Percentiles rank a stretch among this genome's conserved stretches.
Evolutionary conservation across 2,888 invertebrate genomes (phyloP).

Genomic region (Apoderus coryli): DNA sequence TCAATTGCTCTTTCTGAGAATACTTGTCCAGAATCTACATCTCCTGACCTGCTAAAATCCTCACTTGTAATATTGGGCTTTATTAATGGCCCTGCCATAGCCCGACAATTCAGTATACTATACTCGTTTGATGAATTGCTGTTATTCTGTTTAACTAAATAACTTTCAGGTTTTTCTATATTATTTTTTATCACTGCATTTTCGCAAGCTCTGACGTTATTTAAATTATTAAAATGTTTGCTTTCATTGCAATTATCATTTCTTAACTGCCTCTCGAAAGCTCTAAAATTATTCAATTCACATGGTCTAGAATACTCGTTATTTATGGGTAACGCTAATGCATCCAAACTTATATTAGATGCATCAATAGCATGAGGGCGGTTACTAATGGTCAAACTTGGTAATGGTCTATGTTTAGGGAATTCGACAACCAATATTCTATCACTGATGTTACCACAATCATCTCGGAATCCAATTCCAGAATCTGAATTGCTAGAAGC

Average conservation of each 20-base stretch:
- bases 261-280: conserved; percentile 18
- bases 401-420: conserved; percentile 32
- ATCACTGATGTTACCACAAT: conserved; percentile 70
- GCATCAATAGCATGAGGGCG: conserved; percentile 28
- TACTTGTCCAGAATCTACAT: conserved; percentile 18
- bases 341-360: conserved; percentile 23
- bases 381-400: conserved; percentile 20
- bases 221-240: conserved; percentile 25
- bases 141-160: conserved; percentile 19
- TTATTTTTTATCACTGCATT: conserved; percentile 20
- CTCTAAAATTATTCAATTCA: conserved; percentile 18
- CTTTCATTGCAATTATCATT: conserved; percentile 14
- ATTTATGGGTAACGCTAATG: conserved; percentile 22
- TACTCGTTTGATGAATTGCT: conserved; percentile 17
- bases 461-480: conserved; percentile 86
- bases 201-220: conserved; percentile 29
- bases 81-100: too few species aligned
- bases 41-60: conserved; percentile 22
- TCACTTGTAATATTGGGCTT: conserved; percentile 35
- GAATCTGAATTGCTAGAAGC: conserved; percentile 91
- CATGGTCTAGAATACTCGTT: conserved; percentile 15
- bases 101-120: conserved; percentile 45
- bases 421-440: conserved; percentile 67
- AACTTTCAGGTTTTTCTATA: conserved; percentile 18
- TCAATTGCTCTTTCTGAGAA: not conserved